Evolutionary conservation across 2,888 invertebrate species (phyloP), one percentile per base, ranked within the genome.

Genomic region (Trissolcus japonicus): DNA sequence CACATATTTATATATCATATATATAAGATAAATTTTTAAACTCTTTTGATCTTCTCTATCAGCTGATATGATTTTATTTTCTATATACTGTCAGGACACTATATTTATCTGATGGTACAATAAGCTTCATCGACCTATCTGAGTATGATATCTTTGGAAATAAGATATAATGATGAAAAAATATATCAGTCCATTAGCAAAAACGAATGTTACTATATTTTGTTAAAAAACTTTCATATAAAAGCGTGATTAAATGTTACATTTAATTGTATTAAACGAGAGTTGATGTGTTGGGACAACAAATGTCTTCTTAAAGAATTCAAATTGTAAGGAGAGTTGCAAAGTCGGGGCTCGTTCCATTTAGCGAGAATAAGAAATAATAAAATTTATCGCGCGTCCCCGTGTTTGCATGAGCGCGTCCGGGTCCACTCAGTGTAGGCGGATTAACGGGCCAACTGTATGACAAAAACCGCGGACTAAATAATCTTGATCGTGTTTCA

Each of bases 401-500:
- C 1, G n/a, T 14, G 43, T 43, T 14, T 14, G 62, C 25, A 7
- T 40, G 48, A 25, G 17, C 29, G 48, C 53, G 51, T 41, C 48
- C 19, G 51, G 54, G 73, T 73, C 68, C 77, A 69, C 65, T 73
- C 68, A 17, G 56, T 43, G 66, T 66, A 66, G 78, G 67, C 74
- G 74, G 78, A 78, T 78, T 78, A 73, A 72, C 43, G 43, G 65
- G 59, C 35, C 55, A 29, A 41, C 50, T 17, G 11, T 60, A 25
- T 19, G 59, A 67, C 65, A 55, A 61, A 68, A 66, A 68, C 65
- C 68, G 72, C 72, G 77, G 29, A 14, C 59, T 16, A 19, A 63
- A 35, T 76, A 78, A 78, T 68, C 63, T 63, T 75, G 87, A 88
- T 88, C 88, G 88, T 82, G 85, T 88, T 88, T 88, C 87, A 88